These are phyloP conservation scores for Octopus bimaculoides DNA, from an alignment of 1,140 invertebrate genomes.

Conservation along the genomic window DNA sequence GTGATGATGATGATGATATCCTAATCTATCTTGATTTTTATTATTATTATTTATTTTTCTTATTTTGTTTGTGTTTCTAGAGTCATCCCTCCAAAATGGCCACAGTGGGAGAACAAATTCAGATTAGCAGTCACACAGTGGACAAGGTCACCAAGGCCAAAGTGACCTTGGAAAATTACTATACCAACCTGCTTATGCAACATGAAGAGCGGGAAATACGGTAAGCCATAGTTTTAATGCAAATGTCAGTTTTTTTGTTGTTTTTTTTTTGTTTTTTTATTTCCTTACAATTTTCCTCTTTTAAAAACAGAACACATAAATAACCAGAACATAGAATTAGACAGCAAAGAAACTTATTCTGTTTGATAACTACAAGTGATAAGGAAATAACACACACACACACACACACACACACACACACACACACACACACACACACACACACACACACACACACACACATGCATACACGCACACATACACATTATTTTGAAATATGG, in stretches of 20 bases:
- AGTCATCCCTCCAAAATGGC: constrained; percentile 57
- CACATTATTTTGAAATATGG: no score
- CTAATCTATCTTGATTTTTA: background rate
- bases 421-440: no score
- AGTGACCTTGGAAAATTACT: constrained; percentile 98
- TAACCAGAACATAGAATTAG: no score
- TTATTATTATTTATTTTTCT: background rate
- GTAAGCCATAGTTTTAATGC: constrained; percentile 53
- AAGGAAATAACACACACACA: no score
- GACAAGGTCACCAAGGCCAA: constrained; percentile 99
- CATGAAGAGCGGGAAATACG: constrained; percentile 95
- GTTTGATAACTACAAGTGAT: no score
- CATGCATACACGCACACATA: no score
- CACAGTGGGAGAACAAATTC: constrained; percentile 54
- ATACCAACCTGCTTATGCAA: constrained; percentile 95
- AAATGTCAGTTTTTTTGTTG: background rate
- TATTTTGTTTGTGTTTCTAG: constrained; percentile 30
- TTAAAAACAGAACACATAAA: no score
- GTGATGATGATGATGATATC: no score
- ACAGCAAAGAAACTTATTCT: no score
- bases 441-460: no score
- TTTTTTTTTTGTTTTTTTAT: background rate
- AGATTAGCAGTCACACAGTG: constrained; percentile 70
- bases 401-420: no score
- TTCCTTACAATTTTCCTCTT: background rate